Evolutionary conservation across 2,797 vertebrate genomes (phyloP).

Genomic region (Coendou prehensilis): DNA sequence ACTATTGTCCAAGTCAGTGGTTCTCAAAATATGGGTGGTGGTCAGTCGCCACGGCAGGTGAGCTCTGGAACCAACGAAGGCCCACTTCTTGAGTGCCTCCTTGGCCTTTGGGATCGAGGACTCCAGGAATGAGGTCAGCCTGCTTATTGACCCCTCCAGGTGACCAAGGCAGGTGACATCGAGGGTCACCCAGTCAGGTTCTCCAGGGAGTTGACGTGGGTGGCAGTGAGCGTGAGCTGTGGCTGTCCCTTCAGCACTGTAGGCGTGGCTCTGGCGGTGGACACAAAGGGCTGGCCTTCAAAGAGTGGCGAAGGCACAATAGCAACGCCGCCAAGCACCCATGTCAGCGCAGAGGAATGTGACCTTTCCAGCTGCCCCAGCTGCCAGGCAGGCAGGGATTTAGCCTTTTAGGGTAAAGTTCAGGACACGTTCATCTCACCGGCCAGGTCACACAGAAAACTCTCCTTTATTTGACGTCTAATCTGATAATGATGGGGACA

Average conservation of each 20-base stretch:
- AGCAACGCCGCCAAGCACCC: neutral
- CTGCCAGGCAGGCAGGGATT: neutral
- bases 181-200: neutral
- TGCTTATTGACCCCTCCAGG: no score
- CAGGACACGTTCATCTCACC: neutral
- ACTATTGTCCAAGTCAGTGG: rapidly evolving
- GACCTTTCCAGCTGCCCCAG: neutral
- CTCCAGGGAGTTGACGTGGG: neutral
- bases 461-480: neutral
- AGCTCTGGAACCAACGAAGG: neutral
- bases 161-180: rapidly evolving
- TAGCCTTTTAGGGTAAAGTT: slow-evolving; percentile 19
- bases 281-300: neutral
- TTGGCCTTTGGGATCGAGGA: neutral
- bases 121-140: neutral
- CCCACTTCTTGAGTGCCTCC: neutral
- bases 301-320: neutral
- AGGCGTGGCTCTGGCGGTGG: neutral
- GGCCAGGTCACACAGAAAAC: neutral
- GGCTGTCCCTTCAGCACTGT: neutral
- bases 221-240: neutral
- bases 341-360: neutral
- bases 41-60: rapidly evolving
- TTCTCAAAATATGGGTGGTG: neutral
- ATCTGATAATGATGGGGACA: neutral